Evolutionary conservation across 2,113 vertebrate species (phyloP).

Genomic region (Lathamus discolor): DNA sequence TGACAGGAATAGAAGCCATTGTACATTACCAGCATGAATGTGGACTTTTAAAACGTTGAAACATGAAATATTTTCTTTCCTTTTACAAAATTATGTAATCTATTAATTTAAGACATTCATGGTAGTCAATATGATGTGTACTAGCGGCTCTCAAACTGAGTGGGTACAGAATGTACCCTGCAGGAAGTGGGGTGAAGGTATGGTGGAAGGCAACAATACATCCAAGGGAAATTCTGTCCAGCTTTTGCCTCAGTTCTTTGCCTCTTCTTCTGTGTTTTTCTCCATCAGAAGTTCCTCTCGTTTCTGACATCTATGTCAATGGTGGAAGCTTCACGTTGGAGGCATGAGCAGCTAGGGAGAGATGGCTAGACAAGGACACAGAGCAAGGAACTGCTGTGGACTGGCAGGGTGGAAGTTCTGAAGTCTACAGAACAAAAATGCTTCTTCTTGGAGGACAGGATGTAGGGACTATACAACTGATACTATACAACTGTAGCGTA

Average conservation of each 20-base stretch:
- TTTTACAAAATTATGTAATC: not conserved
- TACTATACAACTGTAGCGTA: too few relatives aligned
- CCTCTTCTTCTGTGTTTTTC: not conserved
- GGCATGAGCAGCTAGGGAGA: not conserved
- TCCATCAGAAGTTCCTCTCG: not conserved
- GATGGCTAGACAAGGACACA: not conserved
- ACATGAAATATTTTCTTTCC: not conserved
- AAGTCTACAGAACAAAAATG: not conserved
- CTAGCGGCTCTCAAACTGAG: not conserved
- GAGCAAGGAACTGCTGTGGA: not conserved
- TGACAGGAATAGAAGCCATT: not conserved
- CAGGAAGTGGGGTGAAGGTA: not conserved
- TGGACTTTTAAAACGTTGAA: not conserved
- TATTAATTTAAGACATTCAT: not conserved
- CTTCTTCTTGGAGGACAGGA: not conserved
- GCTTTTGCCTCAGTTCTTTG: not conserved
- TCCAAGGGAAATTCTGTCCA: not conserved
- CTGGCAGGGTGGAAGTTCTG: not conserved
- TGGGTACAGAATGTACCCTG: not conserved
- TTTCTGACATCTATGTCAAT: not conserved
- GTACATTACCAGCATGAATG: not conserved
- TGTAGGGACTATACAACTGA: not conserved
- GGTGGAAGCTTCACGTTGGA: not conserved
- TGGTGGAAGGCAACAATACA: not conserved
- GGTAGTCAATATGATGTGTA: not conserved